Evolutionary conservation across 2,797 vertebrate genomes (phyloP).

Genomic region (Gymnothorax javanicus): DNA sequence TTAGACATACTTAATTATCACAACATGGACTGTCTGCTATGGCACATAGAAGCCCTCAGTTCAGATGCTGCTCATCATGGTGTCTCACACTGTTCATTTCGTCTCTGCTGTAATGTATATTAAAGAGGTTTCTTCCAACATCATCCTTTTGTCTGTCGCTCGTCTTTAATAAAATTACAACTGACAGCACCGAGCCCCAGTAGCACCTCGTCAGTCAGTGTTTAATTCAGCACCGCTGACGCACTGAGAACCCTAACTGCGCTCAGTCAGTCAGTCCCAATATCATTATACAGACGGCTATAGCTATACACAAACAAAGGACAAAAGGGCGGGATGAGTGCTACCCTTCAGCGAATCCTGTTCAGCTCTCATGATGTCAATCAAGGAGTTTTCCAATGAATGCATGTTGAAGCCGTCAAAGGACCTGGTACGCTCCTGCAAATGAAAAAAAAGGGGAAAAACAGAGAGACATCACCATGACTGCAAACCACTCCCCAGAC

Average conservation of each 20-base stretch:
- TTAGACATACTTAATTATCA: conserved; percentile 4
- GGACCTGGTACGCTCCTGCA: conserved; percentile 93
- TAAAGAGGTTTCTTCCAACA: neutral
- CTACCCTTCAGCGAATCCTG: conserved; percentile 99
- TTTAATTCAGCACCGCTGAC: no score
- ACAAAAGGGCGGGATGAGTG: neutral
- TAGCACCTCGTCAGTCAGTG: no score
- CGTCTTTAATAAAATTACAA: neutral
- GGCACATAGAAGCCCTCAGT: neutral
- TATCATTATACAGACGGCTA: neutral
- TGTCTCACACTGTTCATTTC: neutral
- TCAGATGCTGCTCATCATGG: neutral
- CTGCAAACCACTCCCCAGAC: neutral
- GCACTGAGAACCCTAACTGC: no score
- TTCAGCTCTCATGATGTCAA: conserved; percentile 99
- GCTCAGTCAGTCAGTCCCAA: no score
- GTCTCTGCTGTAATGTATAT: neutral
- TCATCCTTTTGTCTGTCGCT: neutral
- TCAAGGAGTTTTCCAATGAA: conserved; percentile 97
- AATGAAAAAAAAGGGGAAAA: conserved; percentile 20
- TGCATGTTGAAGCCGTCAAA: conserved; percentile 96
- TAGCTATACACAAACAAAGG: no score
- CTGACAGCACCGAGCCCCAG: neutral
- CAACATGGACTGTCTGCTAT: neutral
- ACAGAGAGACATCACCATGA: conserved; percentile 35